A percentile compares a stretch with the other conserved stretches of the same genome.
These are phyloP conservation scores for Scolanthus callimorphus DNA, from an alignment of 92 coral and sea anemone species.

Conservation along the genomic window DNA sequence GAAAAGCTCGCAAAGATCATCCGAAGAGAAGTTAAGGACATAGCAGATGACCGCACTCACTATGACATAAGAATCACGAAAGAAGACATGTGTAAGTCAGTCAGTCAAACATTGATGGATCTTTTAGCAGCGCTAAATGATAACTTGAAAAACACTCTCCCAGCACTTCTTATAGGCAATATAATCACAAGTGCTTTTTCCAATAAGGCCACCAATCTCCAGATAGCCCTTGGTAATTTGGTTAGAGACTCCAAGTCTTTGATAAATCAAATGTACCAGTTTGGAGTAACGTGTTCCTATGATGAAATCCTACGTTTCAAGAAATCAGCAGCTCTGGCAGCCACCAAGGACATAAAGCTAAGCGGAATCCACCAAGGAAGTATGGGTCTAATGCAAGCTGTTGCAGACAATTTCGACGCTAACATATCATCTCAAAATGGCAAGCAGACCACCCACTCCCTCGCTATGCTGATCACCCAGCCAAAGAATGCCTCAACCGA, in stretches of 20 bases:
- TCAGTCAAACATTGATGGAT: slow-evolving; percentile 35
- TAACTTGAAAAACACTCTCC: slow-evolving; percentile 39
- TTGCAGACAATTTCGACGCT: slow-evolving; percentile 67
- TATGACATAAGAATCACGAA: slow-evolving; percentile 49
- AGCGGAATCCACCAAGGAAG: slow-evolving; percentile 39
- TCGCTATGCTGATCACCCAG: slow-evolving; percentile 45
- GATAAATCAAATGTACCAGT: slow-evolving; percentile 38
- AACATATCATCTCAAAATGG: slow-evolving; percentile 63
- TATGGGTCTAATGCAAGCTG: slow-evolving; percentile 42
- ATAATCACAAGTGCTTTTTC: slow-evolving; percentile 38
- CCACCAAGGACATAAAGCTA: slow-evolving; percentile 29
- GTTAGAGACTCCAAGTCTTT: slow-evolving; percentile 30
- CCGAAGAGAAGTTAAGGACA: slow-evolving; percentile 30
- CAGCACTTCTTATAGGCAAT: slow-evolving; percentile 55
- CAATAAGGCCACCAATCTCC: slow-evolving; percentile 45
- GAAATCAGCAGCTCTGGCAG: slow-evolving; percentile 56
- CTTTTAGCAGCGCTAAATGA: slow-evolving; percentile 41
- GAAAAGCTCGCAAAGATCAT: slow-evolving; percentile 29
- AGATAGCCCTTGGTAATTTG: slow-evolving; percentile 48
- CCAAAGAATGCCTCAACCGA: slow-evolving; percentile 30
- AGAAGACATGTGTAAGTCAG: slow-evolving; percentile 28
- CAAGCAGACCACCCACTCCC: slow-evolving; percentile 46
- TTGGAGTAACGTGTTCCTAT: slow-evolving; percentile 57
- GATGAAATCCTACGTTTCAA: slow-evolving; percentile 60
- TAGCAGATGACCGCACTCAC: slow-evolving; percentile 13